Conservation (phyloP, 2,113 vertebrate genomes). For the Eulemur macaco region DNA sequence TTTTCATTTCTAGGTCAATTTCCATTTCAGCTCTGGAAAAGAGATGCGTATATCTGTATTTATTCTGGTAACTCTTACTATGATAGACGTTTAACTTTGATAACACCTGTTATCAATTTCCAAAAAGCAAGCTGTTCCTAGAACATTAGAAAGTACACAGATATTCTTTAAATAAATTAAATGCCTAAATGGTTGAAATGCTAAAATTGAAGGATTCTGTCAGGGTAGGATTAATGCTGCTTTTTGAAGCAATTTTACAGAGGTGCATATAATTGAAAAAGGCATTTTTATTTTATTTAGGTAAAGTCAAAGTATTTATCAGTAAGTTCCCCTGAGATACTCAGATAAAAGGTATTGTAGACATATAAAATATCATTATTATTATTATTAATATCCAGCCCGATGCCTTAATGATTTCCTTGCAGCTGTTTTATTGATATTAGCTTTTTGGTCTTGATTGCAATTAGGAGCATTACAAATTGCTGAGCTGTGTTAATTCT, state of each 20-base stretch:
- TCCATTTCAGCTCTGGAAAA: background rate
- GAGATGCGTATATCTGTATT: background rate
- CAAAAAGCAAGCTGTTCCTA: background rate
- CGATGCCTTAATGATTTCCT: background rate
- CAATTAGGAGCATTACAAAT: background rate
- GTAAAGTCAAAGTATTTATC: conserved; percentile 2
- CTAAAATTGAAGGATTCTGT: background rate
- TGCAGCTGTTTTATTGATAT: conserved; percentile 15
- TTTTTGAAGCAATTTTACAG: background rate
- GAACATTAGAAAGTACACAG: background rate
- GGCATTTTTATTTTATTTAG: background rate
- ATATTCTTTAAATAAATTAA: conserved; percentile 39
- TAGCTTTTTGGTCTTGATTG: background rate
- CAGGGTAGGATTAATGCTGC: background rate
- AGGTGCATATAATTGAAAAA: background rate
- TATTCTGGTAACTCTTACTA: background rate
- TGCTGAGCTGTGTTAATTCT: background rate
- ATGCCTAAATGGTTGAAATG: background rate
- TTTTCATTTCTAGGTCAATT: conserved; percentile 7
- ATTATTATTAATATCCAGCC: background rate
- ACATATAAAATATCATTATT: background rate
- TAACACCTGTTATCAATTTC: background rate
- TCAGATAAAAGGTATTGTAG: background rate
- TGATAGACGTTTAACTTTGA: background rate
- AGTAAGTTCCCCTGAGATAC: background rate